Evolutionary conservation across 2,113 vertebrate genomes (phyloP).

Genomic region (Misgurnus anguillicaudatus): DNA sequence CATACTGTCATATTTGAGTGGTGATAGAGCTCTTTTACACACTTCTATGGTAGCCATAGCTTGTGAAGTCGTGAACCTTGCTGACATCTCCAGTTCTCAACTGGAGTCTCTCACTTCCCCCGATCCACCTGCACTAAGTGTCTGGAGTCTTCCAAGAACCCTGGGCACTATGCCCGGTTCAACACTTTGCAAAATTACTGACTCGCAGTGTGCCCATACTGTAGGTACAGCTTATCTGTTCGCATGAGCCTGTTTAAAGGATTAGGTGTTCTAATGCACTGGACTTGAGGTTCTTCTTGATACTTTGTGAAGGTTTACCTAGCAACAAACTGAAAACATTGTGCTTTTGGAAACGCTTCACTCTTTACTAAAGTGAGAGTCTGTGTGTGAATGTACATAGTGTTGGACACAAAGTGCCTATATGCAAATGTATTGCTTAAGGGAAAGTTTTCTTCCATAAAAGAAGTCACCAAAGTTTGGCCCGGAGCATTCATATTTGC

Average conservation of each 20-base stretch:
- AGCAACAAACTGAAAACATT: neutral
- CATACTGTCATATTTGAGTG: too few species aligned
- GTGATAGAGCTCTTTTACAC: too few species aligned
- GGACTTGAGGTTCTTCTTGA: neutral
- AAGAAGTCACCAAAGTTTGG: neutral
- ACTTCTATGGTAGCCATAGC: neutral
- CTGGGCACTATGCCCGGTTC: neutral
- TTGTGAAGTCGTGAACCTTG: neutral
- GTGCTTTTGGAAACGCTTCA: neutral
- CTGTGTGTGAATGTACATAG: neutral
- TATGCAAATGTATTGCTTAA: constrained; percentile 13
- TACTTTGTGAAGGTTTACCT: constrained; percentile 8
- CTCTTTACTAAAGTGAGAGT: neutral
- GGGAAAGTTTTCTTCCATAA: neutral
- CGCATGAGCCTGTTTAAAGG: neutral
- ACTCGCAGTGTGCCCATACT: neutral
- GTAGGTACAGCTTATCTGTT: constrained; percentile 13
- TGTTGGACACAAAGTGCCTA: neutral
- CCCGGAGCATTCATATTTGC: neutral
- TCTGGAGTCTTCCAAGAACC: constrained; percentile 28
- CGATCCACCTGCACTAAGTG: neutral
- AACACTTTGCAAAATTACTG: neutral
- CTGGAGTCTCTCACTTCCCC: constrained; percentile 12
- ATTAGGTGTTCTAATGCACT: neutral
- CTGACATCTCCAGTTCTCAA: constrained; percentile 16